Base-by-base conservation (phyloP, 2,797 vertebrate species). In the Triplophysa bombifrons region DNA sequence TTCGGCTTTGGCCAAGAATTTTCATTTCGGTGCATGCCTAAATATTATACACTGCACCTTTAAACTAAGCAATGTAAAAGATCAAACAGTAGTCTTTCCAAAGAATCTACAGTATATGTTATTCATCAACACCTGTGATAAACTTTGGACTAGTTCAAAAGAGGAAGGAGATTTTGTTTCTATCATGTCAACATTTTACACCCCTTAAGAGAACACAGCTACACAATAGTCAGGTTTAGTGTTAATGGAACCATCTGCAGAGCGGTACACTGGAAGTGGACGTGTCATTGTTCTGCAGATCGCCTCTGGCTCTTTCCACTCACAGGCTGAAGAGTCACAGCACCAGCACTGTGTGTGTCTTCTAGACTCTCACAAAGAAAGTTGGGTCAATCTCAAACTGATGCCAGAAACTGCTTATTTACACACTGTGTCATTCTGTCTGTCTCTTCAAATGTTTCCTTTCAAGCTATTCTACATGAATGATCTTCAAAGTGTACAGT, bases 241-340 rank as follows among this genome's bases (percentile, higher is more conserved):
- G 85, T 87, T 90, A 89, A 89, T 12, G 87, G 87, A 84, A 85
- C 85, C 87, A 88, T 84, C 79, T 85, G 78, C 64, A 87, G 82
- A 72, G 80, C n/a, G 76, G 88, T 88, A 87, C 86, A 86, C 88
- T 89, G 86, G 88, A 88, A 87, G 75, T 25, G 83, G 87, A 91
- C 89, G 84, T 76, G 60, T 82, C 84, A 89, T 92, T 91, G 90
- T 91, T 90, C 87, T 87, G 85, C 34, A 55, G 55, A 88, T 83
- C 82, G 88, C 88, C 87, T 88, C 86, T 82, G 78, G 89, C 81
- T 51, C 77, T 76, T 81, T 82, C 71, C 63, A 85, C 85, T 88
- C 88, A 86, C 84, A 87, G 51, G 82, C 71, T 51, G 48, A 67
- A 85, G 25, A 68, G 79, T 86, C 80, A 76, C 64, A 78, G 74